Evolutionary conservation across 2,797 vertebrate genomes (phyloP).

Genomic region (Catamblyrhynchus diadema): DNA sequence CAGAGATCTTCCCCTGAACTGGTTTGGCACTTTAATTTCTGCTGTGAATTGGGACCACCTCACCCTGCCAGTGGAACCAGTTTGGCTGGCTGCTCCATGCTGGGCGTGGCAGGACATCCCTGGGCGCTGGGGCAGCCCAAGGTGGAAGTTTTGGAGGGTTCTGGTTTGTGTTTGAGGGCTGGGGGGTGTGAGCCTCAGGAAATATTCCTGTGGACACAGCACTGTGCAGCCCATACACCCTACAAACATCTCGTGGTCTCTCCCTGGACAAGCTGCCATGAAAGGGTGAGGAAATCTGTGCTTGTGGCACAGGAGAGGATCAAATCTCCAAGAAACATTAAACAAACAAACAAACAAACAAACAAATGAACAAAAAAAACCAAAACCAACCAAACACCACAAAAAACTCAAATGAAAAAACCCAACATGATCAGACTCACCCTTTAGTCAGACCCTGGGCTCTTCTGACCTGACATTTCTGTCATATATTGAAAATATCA

Average conservation of each 20-base stretch:
- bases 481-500: background rate
- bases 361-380: too few relatives aligned
- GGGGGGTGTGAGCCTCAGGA: background rate
- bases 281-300: background rate
- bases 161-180: background rate
- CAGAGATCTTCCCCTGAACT: constrained; percentile 9
- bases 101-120: constrained; percentile 48
- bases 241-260: background rate
- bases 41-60: constrained; percentile 18
- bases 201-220: background rate
- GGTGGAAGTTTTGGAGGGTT: background rate
- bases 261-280: background rate
- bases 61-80: constrained; percentile 23
- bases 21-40: constrained; percentile 22
- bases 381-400: too few relatives aligned
- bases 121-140: background rate
- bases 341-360: too few relatives aligned
- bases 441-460: background rate
- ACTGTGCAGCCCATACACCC: background rate
- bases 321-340: background rate
- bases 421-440: background rate
- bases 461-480: background rate
- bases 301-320: background rate
- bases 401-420: background rate
- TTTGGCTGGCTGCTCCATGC: background rate